Conservation (phyloP, 2,113 vertebrate genomes). For the Plecturocebus donacophilus region DNA sequence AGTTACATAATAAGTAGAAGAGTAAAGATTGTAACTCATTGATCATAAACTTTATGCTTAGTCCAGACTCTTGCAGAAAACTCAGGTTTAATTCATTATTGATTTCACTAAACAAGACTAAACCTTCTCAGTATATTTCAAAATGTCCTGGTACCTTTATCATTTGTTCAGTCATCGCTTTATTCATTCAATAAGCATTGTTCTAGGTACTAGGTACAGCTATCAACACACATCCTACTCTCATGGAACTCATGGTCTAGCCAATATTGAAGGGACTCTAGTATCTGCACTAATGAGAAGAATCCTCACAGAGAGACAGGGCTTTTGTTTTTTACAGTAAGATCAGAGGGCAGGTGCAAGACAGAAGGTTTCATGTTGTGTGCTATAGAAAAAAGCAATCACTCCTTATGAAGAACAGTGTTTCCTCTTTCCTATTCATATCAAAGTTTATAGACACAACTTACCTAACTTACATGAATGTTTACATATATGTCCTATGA, state of each 20-base stretch:
- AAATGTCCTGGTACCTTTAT: background rate
- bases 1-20: background rate
- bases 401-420: background rate
- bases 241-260: background rate
- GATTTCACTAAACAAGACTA: background rate
- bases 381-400: background rate
- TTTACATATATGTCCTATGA: background rate
- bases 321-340: background rate
- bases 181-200: background rate
- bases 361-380: background rate
- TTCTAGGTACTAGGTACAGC: background rate
- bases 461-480: background rate
- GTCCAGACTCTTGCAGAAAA: background rate
- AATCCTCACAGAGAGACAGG: background rate
- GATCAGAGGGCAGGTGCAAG: background rate
- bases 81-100: background rate
- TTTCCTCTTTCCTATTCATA: conserved; percentile 5
- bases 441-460: background rate
- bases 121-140: background rate
- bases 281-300: background rate
- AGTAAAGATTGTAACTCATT: conserved; percentile 10
- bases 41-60: background rate
- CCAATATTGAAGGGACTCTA: background rate
- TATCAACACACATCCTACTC: background rate
- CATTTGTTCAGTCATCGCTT: background rate